Conservation (phyloP, 2,888 invertebrate genomes). For the Pristionchus exspectatus region DNA sequence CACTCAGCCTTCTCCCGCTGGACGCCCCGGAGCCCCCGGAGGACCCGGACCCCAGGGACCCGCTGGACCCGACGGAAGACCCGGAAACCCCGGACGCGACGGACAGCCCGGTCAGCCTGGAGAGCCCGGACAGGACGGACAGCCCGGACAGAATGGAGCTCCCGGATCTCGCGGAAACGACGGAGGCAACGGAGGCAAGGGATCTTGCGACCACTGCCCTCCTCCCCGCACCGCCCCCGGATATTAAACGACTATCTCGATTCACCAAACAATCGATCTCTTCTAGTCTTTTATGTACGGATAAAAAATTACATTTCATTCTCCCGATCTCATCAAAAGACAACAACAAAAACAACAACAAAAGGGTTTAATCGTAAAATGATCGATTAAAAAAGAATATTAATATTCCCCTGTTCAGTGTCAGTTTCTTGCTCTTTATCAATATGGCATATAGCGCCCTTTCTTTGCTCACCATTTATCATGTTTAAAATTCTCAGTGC, state of each 20-base stretch:
- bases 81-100: conserved; percentile 54
- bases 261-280: background rate
- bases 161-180: conserved; percentile 52
- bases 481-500: no score
- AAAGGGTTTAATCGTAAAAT: no score
- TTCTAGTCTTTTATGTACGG: background rate
- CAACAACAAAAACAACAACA: no score
- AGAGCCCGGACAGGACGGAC: conserved; percentile 51
- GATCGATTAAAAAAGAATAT: no score
- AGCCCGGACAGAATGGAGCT: conserved; percentile 49
- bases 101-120: conserved; percentile 54
- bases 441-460: no score
- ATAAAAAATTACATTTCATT: background rate
- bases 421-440: no score
- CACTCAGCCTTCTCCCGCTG: conserved; percentile 53
- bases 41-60: conserved; percentile 55
- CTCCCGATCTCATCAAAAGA: no score
- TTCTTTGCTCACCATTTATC: no score
- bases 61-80: conserved; percentile 54
- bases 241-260: conserved; percentile 36
- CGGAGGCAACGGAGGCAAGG: conserved; percentile 55
- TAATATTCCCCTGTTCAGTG: no score
- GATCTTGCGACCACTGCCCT: conserved; percentile 55
- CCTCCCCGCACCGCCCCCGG: conserved; percentile 54
- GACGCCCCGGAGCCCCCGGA: conserved; percentile 53